phyloP scores from a whole-genome alignment of 2,113 vertebrate genomes.

The Nyctibius bracteatus region DNA sequence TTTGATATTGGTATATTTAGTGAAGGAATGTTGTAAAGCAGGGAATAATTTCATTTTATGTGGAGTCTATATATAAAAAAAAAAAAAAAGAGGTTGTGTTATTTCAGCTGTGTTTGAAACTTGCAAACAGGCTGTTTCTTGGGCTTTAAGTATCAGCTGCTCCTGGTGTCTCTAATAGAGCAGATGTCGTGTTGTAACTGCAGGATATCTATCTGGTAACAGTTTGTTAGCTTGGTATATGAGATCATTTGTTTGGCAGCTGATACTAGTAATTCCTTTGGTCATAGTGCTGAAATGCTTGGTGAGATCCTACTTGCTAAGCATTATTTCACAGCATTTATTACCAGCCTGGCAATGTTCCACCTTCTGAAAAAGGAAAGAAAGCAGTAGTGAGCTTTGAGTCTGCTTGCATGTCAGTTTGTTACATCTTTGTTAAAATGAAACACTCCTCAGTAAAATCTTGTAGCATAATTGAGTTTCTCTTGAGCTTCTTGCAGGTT shows the following conservation, averaged over 20 bases:
- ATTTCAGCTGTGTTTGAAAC: constrained; percentile 9
- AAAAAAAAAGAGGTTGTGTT: neutral
- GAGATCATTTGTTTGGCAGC: constrained; percentile 66
- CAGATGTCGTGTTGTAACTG: constrained; percentile 43
- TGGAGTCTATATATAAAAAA: neutral
- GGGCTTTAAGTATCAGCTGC: constrained; percentile 31
- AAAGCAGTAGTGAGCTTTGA: constrained; percentile 29
- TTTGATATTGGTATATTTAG: neutral
- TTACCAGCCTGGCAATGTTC: constrained; percentile 48
- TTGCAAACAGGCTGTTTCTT: neutral
- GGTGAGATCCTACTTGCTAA: constrained; percentile 36
- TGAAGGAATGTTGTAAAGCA: neutral
- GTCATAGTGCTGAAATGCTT: constrained; percentile 39
- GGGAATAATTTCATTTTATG: neutral
- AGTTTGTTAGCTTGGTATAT: constrained; percentile 51
- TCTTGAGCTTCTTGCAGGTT: neutral
- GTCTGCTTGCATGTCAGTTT: neutral
- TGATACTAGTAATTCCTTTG: constrained; percentile 56
- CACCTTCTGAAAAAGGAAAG: constrained; percentile 57
- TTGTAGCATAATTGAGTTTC: neutral
- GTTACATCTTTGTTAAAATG: neutral
- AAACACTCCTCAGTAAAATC: neutral
- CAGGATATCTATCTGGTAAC: constrained; percentile 43
- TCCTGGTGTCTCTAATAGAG: constrained; percentile 30
- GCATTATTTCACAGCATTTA: constrained; percentile 44